Evolutionary conservation across 2,113 vertebrate genomes (phyloP), one percentile per base, ranked within the genome.

Genomic region (Sander lucioperca): DNA sequence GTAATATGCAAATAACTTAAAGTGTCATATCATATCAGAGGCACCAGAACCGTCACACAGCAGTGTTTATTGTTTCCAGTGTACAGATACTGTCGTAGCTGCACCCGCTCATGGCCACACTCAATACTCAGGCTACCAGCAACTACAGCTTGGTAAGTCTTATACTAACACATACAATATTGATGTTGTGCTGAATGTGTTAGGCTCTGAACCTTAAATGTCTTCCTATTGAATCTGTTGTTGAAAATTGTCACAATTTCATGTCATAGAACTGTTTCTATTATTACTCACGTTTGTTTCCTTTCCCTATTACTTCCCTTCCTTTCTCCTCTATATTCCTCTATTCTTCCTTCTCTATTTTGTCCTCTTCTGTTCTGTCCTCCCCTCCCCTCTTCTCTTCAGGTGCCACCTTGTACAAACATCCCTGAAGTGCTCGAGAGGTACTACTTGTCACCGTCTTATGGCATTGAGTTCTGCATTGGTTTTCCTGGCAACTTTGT

Each of bases 361-460:
- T 48, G 6, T 48, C 13, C 2, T 43, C 0, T 12, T 54, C 5
- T 50, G 1, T 51, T 7, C 0, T 63, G 23, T 53, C 13, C 13
- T 54, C 47, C 23, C 23, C 12, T 43, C n/a, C 19, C 12, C 1
- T 48, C 5, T 11, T n/a, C 25, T 63, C 30, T 43, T 19, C 65
- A 95, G 0, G 47, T 53, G 30, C 85, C 80, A 4, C 79, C 63
- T 27, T 97, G 93, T 86, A 58, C 57, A 6, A 1, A 25, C 1
- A 23, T 62, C 0, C 74, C 83, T 19, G 16, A 25, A 1, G n/a
- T 18, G 2, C 85, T 98, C 58, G 85, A 96, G 78, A 94, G 39
- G 9, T 96, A 97, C 81, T 98, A 96, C 66, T 93, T 99, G 61
- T 53, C 97, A 30, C 88, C 93, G 4, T 89, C 89, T 54, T 99